Evolutionary conservation across 2,797 vertebrate species (phyloP).

Genomic region (Percopsis omiscomaycus): DNA sequence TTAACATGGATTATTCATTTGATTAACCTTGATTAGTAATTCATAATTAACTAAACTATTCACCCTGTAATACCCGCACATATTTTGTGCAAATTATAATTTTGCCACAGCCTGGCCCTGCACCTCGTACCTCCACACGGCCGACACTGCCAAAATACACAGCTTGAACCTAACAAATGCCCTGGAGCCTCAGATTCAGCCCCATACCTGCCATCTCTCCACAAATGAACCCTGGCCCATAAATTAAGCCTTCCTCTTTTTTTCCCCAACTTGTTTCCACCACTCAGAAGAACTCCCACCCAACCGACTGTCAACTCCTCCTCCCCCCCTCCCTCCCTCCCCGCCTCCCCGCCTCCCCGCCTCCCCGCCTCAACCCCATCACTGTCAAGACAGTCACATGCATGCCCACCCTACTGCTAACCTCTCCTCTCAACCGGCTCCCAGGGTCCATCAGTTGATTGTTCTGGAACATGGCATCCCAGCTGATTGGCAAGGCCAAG

Average conservation of each 20-base stretch:
- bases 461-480: conserved; percentile 9
- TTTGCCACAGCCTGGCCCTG: conserved; percentile 6
- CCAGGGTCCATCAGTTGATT: conserved; percentile 11
- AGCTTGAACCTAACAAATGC: conserved; percentile 3
- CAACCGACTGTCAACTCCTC: neutral
- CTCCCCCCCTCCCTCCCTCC: neutral
- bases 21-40: neutral
- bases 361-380: neutral
- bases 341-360: neutral
- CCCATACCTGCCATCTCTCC: neutral
- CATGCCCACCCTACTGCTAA: conserved; percentile 4
- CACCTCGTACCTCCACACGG: conserved; percentile 9
- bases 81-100: neutral
- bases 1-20: neutral
- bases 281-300: neutral
- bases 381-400: conserved; percentile 12
- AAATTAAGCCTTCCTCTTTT: conserved; percentile 1
- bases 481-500: conserved; percentile 7
- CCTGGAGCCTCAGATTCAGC: neutral
- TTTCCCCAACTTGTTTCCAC: neutral
- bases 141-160: conserved; percentile 4
- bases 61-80: neutral
- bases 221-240: conserved; percentile 21
- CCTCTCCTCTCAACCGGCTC: conserved; percentile 3
- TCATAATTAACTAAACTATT: neutral